Percentiles rank a stretch among this genome's conserved stretches.
These are phyloP conservation scores for Clanis bilineata DNA, from an alignment of 2,888 invertebrate species.

Conservation along the genomic window DNA sequence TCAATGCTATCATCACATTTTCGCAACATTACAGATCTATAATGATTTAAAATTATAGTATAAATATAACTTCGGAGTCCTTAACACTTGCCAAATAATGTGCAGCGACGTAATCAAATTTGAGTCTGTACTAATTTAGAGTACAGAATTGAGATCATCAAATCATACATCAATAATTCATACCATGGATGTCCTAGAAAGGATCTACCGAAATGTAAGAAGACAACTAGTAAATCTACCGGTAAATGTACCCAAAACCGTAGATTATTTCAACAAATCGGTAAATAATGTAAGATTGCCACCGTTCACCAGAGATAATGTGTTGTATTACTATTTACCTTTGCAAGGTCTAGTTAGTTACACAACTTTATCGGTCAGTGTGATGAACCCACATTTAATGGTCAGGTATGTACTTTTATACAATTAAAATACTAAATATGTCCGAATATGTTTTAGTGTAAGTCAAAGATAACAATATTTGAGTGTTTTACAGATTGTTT, in stretches of 20 bases:
- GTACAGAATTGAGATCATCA: constrained; percentile 33
- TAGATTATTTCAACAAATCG: constrained; percentile 66
- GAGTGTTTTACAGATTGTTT: constrained; percentile 82
- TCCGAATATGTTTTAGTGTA: background rate
- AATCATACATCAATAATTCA: constrained; percentile 11
- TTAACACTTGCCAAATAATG: constrained; percentile 75
- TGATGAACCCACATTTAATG: constrained; percentile 91
- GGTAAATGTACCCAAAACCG: constrained; percentile 55
- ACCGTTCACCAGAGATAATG: constrained; percentile 87
- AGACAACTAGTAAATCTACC: constrained; percentile 56
- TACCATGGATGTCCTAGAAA: constrained; percentile 69
- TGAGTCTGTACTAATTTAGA: constrained; percentile 41
- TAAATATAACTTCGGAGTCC: constrained; percentile 49
- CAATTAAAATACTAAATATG: background rate
- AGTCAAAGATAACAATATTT: too few relatives aligned
- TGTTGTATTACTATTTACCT: constrained; percentile 89
- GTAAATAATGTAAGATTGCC: constrained; percentile 75
- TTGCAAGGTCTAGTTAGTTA: constrained; percentile 89
- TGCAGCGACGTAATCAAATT: constrained; percentile 59
- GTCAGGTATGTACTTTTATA: constrained; percentile 86
- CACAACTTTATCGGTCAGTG: constrained; percentile 89
- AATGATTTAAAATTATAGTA: constrained; percentile 42
- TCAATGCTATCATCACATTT: background rate
- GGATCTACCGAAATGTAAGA: constrained; percentile 57
- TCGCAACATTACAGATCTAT: background rate